Evolutionary conservation across 2,797 vertebrate species (phyloP).

Genomic region (Brachyrhaphis roseni): DNA sequence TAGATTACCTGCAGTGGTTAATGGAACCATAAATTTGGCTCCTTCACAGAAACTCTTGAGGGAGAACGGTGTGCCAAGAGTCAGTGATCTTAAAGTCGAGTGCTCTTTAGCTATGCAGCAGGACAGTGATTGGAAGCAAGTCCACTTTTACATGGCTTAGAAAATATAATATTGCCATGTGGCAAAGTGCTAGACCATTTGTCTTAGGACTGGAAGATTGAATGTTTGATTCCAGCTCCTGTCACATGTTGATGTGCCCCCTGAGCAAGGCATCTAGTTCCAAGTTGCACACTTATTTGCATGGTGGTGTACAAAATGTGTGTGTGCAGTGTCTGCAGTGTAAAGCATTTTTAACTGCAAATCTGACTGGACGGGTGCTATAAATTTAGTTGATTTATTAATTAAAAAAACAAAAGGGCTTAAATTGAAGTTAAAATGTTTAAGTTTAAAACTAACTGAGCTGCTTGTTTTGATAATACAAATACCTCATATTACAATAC

Average conservation of each 20-base stretch:
- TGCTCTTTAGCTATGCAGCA: background rate
- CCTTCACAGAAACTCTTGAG: too few relatives aligned
- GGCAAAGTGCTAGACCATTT: background rate
- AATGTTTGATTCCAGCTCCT: background rate
- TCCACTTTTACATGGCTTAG: background rate
- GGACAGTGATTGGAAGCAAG: background rate
- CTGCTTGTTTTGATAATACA: background rate
- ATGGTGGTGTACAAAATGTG: background rate
- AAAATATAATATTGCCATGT: background rate
- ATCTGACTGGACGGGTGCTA: too few relatives aligned
- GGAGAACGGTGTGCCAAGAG: background rate
- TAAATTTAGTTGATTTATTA: background rate
- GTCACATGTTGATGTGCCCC: background rate
- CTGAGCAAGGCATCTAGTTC: background rate
- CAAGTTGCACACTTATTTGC: background rate
- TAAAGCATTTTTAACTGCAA: too few relatives aligned
- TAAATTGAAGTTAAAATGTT: background rate
- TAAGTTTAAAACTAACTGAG: background rate
- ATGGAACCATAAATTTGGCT: too few relatives aligned
- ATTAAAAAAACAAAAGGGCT: background rate
- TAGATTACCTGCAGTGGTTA: too few relatives aligned
- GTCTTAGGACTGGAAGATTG: background rate
- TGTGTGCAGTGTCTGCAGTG: background rate
- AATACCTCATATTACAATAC: background rate
- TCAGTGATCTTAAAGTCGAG: background rate